Evolutionary conservation across 2,113 vertebrate genomes (phyloP), one percentile per base, ranked within the genome.

Genomic region (Murina feae): DNA sequence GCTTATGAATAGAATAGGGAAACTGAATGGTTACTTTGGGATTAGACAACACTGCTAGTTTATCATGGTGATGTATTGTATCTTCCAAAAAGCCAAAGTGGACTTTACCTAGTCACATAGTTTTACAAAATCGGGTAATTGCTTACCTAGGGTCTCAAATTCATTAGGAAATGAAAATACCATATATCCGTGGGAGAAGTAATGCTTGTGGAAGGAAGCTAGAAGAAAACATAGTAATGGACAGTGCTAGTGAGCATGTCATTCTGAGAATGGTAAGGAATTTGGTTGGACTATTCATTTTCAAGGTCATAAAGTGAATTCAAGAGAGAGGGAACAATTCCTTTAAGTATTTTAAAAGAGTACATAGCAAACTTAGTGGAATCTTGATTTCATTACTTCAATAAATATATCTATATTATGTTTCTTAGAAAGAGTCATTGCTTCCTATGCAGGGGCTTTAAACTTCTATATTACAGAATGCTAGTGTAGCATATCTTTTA

Each of bases 61-160:
- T 96, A 96, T 97, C 93, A 92, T 49, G 95, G 82, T 66, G 80
- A 95, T 97, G 95, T 96, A 97, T 90, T 96, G 44, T 86, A 86
- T 90, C 93, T 96, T 96, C 91, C 85, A 42, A 96, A 97, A 96
- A 92, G 86, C 72, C 83, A 95, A 89, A 94, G 85, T 66, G 85
- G 82, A 86, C 39, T 75, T 95, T 97, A 75, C 90, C 97, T 75
- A 96, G 95, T 96, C 95, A 96, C 96, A 93, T 85, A 81, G 55
- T 98, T 97, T 97, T 97, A 65, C 95, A 90, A 97, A 91, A 96
- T 93, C 79, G 86, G 69, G 89, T 92, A 96, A 89, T 60, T 92
- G 35, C 80, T 96, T 97, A 96, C 55, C 75, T 72, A 95, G 93
- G 84, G n/a, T 95, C 76, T 68, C 87, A 95, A 92, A 95, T 96